A percentile compares a stretch with the other conserved stretches of the same genome.
Conservation (phyloP, 1,140 invertebrate species). For the Papilio helenus region DNA sequence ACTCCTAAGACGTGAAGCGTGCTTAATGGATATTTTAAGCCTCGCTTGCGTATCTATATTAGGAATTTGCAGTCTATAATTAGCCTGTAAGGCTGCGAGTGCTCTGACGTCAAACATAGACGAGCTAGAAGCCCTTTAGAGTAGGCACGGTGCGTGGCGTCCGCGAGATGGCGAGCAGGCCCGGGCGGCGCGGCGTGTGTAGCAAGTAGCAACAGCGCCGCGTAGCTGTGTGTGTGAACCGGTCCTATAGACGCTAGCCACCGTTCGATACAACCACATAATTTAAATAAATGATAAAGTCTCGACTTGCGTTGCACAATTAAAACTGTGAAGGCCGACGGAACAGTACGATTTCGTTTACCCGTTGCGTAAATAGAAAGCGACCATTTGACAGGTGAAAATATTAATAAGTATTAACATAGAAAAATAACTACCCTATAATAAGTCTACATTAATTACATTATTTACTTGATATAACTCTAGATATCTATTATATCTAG, state of each 20-base stretch:
- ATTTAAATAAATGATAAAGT: conserved; percentile 74
- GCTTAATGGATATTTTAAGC: conserved; percentile 38
- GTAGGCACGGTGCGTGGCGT: conserved; percentile 43
- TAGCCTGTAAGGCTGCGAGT: conserved; percentile 40
- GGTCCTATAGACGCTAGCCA: conserved; percentile 68
- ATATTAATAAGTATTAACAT: conserved; percentile 12
- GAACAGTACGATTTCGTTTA: conserved; percentile 62
- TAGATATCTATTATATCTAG: not conserved
- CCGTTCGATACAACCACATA: conserved; percentile 68
- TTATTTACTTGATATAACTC: not conserved
- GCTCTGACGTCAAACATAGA: conserved; percentile 43
- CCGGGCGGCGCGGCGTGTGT: conserved; percentile 50
- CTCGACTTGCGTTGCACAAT: conserved; percentile 69
- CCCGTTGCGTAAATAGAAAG: conserved; percentile 73
- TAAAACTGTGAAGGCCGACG: conserved; percentile 67
- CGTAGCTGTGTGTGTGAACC: conserved; percentile 61
- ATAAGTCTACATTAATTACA: not conserved
- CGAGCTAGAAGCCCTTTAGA: conserved; percentile 48
- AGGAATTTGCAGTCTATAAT: conserved; percentile 39
- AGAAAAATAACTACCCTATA: conserved; percentile 30
- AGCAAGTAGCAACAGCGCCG: conserved; percentile 58
- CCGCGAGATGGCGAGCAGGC: conserved; percentile 52
- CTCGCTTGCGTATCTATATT: conserved; percentile 38
- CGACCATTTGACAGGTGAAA: conserved; percentile 45
- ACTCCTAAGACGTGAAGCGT: conserved; percentile 36